Evolutionary conservation across 1,140 invertebrate species (phyloP).

Genomic region (Gyrodactylus salaris): DNA sequence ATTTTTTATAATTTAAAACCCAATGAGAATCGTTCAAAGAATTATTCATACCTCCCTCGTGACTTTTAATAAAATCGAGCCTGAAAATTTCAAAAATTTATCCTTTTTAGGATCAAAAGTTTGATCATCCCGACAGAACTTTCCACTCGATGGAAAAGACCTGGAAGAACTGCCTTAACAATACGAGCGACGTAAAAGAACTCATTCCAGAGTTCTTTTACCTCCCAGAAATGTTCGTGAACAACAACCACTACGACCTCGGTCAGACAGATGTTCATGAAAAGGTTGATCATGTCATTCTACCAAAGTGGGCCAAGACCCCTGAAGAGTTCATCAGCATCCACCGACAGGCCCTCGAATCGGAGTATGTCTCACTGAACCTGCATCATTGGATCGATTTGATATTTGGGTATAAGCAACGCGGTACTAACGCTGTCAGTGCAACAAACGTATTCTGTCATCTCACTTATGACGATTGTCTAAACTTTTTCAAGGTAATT

Average conservation of each 20-base stretch:
- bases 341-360: slow-evolving; percentile 82
- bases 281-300: slow-evolving; percentile 44
- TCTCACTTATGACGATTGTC: slow-evolving; percentile 83
- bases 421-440: slow-evolving; percentile 73
- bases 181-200: slow-evolving; percentile 96
- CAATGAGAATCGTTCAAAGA: too few species aligned
- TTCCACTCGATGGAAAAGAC: slow-evolving; percentile 66
- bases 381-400: slow-evolving; percentile 98
- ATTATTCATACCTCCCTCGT: too few species aligned
- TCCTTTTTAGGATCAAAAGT: slow-evolving; percentile 41
- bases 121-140: slow-evolving; percentile 77
- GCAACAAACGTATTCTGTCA: slow-evolving; percentile 97
- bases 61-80: too few species aligned
- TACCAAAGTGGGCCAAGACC: slow-evolving; percentile 75
- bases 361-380: slow-evolving; percentile 93
- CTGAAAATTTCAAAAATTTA: background rate
- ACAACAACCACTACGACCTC: slow-evolving; percentile 47
- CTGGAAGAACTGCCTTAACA: slow-evolving; percentile 90
- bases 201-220: slow-evolving; percentile 93
- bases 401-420: slow-evolving; percentile 95
- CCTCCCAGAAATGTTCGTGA: slow-evolving; percentile 89
- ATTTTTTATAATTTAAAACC: too few species aligned
- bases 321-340: slow-evolving; percentile 87
- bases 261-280: slow-evolving; percentile 48
- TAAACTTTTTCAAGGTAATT: slow-evolving; percentile 30